phyloP scores from a whole-genome alignment of 2,888 invertebrate genomes.

The Eumacrocentrus americanus region DNA sequence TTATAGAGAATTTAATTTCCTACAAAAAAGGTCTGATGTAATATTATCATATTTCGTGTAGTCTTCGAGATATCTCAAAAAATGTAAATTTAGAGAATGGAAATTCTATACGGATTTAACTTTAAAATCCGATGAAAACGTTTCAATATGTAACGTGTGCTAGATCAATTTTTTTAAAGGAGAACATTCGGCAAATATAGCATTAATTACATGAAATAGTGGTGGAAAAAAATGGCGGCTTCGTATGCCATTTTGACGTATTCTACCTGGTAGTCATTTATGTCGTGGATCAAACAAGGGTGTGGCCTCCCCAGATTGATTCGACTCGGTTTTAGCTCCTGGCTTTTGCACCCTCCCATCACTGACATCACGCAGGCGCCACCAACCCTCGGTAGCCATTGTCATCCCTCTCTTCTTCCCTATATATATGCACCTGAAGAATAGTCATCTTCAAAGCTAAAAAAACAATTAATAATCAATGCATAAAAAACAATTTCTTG shows the following conservation, averaged over 20 bases:
- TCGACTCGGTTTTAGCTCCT: conserved; percentile 40
- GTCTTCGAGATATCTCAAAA: too few species aligned
- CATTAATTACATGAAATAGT: too few species aligned
- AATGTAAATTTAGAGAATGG: too few species aligned
- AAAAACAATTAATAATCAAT: conserved; percentile 8
- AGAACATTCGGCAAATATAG: too few species aligned
- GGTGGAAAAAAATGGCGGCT: conserved; percentile 22
- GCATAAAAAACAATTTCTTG: background rate
- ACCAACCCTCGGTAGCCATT: conserved; percentile 3
- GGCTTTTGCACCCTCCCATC: conserved; percentile 55
- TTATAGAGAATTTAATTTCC: too few species aligned
- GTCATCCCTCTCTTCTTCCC: conserved; percentile 14
- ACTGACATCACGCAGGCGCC: conserved; percentile 29
- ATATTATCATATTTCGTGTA: too few species aligned
- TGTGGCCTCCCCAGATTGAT: conserved; percentile 60
- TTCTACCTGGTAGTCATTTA: conserved; percentile 21
- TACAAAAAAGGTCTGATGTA: too few species aligned
- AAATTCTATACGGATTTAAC: too few species aligned
- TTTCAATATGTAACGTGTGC: too few species aligned
- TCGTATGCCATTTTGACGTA: conserved; percentile 32
- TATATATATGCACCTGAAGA: background rate
- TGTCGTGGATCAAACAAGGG: conserved; percentile 49
- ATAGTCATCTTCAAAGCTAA: background rate
- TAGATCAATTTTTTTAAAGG: too few species aligned
- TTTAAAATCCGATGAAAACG: too few species aligned